Evolutionary conservation across 1,140 invertebrate species (phyloP), one percentile per base, ranked within the genome.

Genomic region (Chelonus insularis): DNA sequence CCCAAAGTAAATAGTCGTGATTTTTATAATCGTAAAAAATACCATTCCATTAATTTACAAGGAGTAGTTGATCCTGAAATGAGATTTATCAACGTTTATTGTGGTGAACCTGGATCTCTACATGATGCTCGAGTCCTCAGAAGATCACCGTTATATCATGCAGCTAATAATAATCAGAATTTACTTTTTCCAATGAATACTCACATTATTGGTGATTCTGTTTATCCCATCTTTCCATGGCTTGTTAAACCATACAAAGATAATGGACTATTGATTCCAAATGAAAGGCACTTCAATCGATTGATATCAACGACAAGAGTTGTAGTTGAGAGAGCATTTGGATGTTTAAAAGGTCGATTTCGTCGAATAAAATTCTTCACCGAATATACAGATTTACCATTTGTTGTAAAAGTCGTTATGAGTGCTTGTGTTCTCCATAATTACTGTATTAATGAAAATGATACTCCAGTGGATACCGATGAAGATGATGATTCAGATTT

Each of bases 1-100:
- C 56, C 65, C 14, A 51, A 12, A 45, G 11, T 11, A 23, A 23
- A 54, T 12, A 23, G 32, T n/a, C n/a, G n/a, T n/a, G 41, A 57
- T 16, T 57, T 45, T 45, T 16, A n/a, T 23, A 37, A 47, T 36
- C 52, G 59, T 9, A 58, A 63, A 59, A 63, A 57, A 52, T 63
- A 58, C 52, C 41, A 37, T 54, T 63, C 56, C n/a, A 52, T 63
- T 12, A 32, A 21, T 51, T 54, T 64, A 20, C 62, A 64, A 54
- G 62, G 39, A 5, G 57, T 64, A 23, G 20, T 20, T 12, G 62
- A 64, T 55, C 21, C 48, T 41, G 23, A 60, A 21, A 54, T 60
- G 37, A 7, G 51, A 14, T 52, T 64, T 21, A 60, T 25, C 5
- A 64, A 60, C 32, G 29, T 60, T 23, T 55, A 56, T 36, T 57